Conservation (phyloP, 2,888 invertebrate genomes). For the Conops quadrifasciatus region DNA sequence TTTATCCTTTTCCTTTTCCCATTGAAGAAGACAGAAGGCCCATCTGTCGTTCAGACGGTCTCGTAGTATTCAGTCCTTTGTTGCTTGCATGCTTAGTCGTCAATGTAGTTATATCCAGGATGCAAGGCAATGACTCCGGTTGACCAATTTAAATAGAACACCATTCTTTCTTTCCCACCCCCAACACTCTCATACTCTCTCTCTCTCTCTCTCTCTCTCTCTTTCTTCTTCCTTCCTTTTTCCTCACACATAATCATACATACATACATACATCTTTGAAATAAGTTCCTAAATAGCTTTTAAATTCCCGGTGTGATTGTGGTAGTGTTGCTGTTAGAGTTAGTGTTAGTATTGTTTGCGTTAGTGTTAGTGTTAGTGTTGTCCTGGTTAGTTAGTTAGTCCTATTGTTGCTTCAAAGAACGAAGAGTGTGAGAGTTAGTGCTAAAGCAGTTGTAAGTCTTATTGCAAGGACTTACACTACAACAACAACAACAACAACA, state of each 20-base stretch:
- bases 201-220: background rate
- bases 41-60: background rate
- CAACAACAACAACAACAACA: too few relatives aligned
- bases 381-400: too few relatives aligned
- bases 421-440: background rate
- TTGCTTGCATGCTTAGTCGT: background rate
- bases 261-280: too few relatives aligned
- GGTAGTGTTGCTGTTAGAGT: background rate
- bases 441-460: background rate
- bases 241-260: background rate
- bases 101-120: background rate
- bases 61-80: background rate
- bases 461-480: constrained; percentile 9
- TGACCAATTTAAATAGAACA: background rate
- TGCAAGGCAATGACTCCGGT: background rate
- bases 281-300: too few relatives aligned
- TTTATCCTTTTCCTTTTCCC: background rate
- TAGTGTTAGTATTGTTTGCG: background rate
- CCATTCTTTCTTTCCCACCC: background rate
- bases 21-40: background rate
- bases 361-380: background rate
- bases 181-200: background rate
- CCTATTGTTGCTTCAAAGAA: too few relatives aligned
- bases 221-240: background rate
- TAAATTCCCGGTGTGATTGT: too few relatives aligned